Percentiles rank a stretch among this genome's conserved stretches.
Conservation (phyloP, 2,888 invertebrate genomes). For the Drosophila vallismaia region DNA sequence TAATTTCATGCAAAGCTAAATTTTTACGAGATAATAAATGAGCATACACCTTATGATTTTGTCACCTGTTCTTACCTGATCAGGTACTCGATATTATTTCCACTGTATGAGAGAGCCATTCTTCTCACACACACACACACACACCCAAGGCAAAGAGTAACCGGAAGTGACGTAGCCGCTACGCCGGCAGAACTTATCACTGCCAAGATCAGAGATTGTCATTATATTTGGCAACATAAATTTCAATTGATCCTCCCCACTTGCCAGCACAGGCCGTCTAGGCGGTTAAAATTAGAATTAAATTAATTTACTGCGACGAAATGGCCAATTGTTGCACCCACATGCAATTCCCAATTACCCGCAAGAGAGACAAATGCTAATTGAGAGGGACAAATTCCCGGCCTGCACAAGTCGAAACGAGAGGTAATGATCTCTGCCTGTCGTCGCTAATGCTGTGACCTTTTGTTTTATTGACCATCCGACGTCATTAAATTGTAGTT, state of each 20-base stretch:
- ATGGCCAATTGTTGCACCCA: slow-evolving; percentile 61
- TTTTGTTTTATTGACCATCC: slow-evolving; percentile 26
- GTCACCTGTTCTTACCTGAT: not conserved
- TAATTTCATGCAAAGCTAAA: no score
- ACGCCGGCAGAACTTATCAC: slow-evolving; percentile 6
- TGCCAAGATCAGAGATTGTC: slow-evolving; percentile 33
- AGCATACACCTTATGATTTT: no score
- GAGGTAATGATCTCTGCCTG: slow-evolving; percentile 17
- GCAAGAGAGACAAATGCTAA: slow-evolving; percentile 50
- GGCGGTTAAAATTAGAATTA: slow-evolving; percentile 34
- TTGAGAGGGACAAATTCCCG: slow-evolving; percentile 50
- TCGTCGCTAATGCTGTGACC: slow-evolving; percentile 24
- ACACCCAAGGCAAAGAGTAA: slow-evolving; percentile 10
- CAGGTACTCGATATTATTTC: not conserved
- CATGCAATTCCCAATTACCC: slow-evolving; percentile 23
- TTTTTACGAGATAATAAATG: not conserved
- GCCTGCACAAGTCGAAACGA: not conserved
- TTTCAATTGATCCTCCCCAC: slow-evolving; percentile 34
- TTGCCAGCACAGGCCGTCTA: not conserved
- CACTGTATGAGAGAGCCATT: not conserved
- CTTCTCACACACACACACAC: not conserved
- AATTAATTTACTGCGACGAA: slow-evolving; percentile 29
- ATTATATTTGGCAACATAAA: slow-evolving; percentile 35
- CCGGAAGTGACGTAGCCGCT: slow-evolving; percentile 60
- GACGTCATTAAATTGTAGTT: slow-evolving; percentile 70